These are phyloP conservation scores for Cremastinae sp. DNA, from an alignment of 2,888 invertebrate species.

Conservation along the genomic window DNA sequence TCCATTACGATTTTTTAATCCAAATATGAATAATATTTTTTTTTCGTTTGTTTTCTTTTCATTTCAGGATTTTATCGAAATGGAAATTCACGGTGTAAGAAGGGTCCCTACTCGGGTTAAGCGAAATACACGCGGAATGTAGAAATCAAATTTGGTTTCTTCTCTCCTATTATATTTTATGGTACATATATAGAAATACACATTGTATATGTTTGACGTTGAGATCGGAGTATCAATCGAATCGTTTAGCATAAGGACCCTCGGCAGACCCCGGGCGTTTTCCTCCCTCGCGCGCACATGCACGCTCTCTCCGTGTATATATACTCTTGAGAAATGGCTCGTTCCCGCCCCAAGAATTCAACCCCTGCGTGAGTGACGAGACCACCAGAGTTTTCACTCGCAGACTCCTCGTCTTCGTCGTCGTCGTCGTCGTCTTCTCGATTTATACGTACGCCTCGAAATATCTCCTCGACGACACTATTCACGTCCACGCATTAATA, in stretches of 20 bases:
- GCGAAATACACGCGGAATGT: slow-evolving; percentile 33
- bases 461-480: slow-evolving; percentile 47
- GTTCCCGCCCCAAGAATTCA: slow-evolving; percentile 57
- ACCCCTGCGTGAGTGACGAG: slow-evolving; percentile 59
- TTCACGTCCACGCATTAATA: slow-evolving; percentile 4
- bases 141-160: slow-evolving; percentile 57
- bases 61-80: slow-evolving; percentile 35
- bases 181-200: slow-evolving; percentile 21
- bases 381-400: slow-evolving; percentile 59
- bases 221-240: slow-evolving; percentile 54
- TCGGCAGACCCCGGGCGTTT: slow-evolving; percentile 46
- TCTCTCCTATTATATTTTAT: slow-evolving; percentile 31
- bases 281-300: slow-evolving; percentile 30
- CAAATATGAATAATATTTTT: slow-evolving; percentile 5
- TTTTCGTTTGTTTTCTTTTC: slow-evolving; percentile 31
- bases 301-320: slow-evolving; percentile 25
- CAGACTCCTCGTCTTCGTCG: slow-evolving; percentile 53
- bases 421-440: slow-evolving; percentile 46
- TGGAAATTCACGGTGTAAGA: slow-evolving; percentile 24
- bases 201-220: neutral
- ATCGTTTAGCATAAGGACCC: slow-evolving; percentile 60
- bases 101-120: slow-evolving; percentile 24
- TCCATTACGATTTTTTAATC: no score
- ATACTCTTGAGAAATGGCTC: slow-evolving; percentile 61
- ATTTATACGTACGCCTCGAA: slow-evolving; percentile 43